phyloP scores from a whole-genome alignment of 37 sponge, comb jelly and placozoan species.

The Petrosia ficiformis region DNA sequence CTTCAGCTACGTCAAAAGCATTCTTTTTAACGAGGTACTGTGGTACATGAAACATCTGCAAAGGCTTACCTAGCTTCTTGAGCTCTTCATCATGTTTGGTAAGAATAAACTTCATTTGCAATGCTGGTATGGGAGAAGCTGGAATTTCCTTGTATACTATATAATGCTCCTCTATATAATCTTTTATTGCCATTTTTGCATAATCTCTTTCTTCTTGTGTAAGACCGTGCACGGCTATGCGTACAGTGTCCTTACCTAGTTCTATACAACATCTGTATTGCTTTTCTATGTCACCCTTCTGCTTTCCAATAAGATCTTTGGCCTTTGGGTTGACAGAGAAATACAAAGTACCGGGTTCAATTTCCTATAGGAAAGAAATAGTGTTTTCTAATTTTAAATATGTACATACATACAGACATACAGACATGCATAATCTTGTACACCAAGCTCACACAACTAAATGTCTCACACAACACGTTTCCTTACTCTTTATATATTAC shows the following conservation, averaged over 20 bases:
- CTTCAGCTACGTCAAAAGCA: neutral
- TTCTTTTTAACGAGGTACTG: too few relatives aligned
- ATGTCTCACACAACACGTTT: too few relatives aligned
- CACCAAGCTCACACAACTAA: too few relatives aligned
- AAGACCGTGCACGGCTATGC: neutral
- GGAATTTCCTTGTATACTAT: neutral
- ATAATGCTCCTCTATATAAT: neutral
- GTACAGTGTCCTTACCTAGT: neutral
- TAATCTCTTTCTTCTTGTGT: neutral
- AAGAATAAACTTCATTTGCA: neutral
- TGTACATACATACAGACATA: too few relatives aligned
- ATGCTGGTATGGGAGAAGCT: neutral
- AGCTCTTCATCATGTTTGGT: neutral
- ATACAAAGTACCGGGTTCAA: neutral
- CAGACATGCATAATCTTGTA: too few relatives aligned
- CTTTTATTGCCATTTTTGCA: neutral
- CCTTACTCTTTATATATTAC: too few relatives aligned
- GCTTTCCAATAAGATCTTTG: neutral
- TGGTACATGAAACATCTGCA: neutral
- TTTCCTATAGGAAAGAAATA: too few relatives aligned
- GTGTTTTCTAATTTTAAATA: too few relatives aligned
- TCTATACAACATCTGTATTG: neutral
- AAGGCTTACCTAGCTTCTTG: neutral
- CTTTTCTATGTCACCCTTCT: neutral
- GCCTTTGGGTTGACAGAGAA: neutral